phyloP scores from a whole-genome alignment of 2,797 vertebrate species.

The Remorina albescens region DNA sequence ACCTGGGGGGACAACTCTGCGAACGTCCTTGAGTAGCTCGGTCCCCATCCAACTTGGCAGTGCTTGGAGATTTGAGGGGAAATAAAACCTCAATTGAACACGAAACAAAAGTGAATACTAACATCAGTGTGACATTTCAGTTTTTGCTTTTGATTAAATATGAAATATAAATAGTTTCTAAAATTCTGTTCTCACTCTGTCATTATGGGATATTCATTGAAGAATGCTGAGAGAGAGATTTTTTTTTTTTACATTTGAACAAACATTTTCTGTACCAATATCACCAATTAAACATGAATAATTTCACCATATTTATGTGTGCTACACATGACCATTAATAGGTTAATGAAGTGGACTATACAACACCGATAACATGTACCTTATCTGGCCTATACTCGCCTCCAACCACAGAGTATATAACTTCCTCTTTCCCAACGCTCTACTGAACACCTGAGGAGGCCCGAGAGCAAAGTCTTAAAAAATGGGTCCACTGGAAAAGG shows the following conservation, averaged over 20 bases:
- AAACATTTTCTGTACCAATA: not conserved
- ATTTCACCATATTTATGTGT: not conserved
- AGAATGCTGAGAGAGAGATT: no score
- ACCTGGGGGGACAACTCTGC: no score
- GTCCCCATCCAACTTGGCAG: no score
- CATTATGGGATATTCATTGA: no score
- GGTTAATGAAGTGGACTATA: not conserved
- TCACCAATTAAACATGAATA: not conserved
- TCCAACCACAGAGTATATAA: conserved; percentile 14
- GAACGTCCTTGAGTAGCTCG: no score
- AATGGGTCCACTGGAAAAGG: conserved; percentile 37
- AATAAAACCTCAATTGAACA: no score
- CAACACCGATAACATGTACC: not conserved
- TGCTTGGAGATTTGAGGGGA: no score
- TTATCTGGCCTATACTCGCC: conserved; percentile 2
- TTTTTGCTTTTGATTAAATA: no score
- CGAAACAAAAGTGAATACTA: no score
- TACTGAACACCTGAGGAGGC: conserved; percentile 14
- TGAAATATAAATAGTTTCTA: no score
- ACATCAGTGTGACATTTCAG: no score
- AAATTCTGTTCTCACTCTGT: no score
- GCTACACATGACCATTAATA: not conserved
- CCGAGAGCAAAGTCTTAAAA: conserved; percentile 31
- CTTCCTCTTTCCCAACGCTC: not conserved
- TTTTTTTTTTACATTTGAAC: not conserved